Percentiles rank a stretch among this genome's conserved stretches.
Evolutionary conservation across 2,888 invertebrate species (phyloP).

Genomic region (Mycalesis mineus): DNA sequence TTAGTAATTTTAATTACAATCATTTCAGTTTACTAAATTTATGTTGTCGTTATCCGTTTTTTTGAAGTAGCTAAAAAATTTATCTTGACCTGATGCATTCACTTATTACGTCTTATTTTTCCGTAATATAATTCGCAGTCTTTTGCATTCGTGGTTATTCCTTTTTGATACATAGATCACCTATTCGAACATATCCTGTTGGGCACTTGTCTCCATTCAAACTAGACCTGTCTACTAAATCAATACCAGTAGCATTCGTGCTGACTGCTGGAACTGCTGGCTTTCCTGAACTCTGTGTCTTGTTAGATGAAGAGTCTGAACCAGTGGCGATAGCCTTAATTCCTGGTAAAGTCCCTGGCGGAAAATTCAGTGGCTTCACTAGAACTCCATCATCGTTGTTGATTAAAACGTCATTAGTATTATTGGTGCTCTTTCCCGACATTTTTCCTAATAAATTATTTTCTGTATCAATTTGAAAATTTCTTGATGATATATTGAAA

Average conservation of each 20-base stretch:
- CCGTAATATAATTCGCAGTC: too few relatives aligned
- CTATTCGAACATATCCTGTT: conserved; percentile 44
- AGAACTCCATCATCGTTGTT: not conserved
- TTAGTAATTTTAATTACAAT: too few relatives aligned
- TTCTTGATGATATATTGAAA: not conserved
- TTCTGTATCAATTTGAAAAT: not conserved
- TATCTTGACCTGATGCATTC: too few relatives aligned
- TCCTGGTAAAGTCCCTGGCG: not conserved
- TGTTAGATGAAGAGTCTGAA: not conserved
- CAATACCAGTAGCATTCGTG: not conserved
- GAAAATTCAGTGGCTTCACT: not conserved
- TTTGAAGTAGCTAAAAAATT: too few relatives aligned
- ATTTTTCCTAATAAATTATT: not conserved
- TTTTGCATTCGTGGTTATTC: not conserved
- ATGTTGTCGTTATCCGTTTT: too few relatives aligned
- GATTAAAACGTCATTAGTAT: not conserved
- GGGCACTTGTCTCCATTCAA: conserved; percentile 54
- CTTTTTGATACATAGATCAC: conserved; percentile 44
- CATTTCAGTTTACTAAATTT: too few relatives aligned
- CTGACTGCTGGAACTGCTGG: not conserved
- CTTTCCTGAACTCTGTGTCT: not conserved
- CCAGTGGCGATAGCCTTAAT: not conserved
- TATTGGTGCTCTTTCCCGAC: not conserved
- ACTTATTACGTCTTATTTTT: too few relatives aligned
- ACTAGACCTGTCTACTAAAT: conserved; percentile 43